Conservation (phyloP, 35 echinoderm and acorn worm species). For the Chiridota heheva region DNA sequence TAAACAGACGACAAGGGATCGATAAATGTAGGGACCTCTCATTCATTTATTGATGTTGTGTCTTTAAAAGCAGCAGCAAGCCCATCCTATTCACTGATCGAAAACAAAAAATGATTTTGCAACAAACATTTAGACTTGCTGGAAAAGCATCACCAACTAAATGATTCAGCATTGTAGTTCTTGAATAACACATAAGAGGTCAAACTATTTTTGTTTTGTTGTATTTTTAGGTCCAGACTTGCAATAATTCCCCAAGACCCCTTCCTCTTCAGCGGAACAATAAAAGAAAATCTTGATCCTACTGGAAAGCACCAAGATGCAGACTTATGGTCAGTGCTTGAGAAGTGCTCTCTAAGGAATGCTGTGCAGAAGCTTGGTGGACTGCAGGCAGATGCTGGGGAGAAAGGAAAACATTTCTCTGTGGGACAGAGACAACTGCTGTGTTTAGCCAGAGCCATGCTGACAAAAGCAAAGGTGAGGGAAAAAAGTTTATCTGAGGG, state of each 20-base stretch:
- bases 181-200: too few relatives aligned
- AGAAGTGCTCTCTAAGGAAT: slow-evolving; percentile 52
- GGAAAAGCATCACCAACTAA: too few relatives aligned
- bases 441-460: slow-evolving; percentile 72
- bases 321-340: slow-evolving; percentile 58
- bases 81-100: too few relatives aligned
- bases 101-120: too few relatives aligned
- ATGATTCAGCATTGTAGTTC: too few relatives aligned
- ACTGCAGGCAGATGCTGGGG: slow-evolving; percentile 55
- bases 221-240: slow-evolving; percentile 50
- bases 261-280: slow-evolving; percentile 66
- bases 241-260: slow-evolving; percentile 79
- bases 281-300: slow-evolving; percentile 74
- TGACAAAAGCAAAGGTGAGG: slow-evolving; percentile 74
- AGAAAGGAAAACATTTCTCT: slow-evolving; percentile 64
- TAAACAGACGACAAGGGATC: too few relatives aligned
- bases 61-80: too few relatives aligned
- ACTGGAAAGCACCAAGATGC: slow-evolving; percentile 32
- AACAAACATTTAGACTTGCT: too few relatives aligned
- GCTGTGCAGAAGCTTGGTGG: slow-evolving; percentile 60
- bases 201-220: too few relatives aligned
- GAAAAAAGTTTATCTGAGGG: too few relatives aligned
- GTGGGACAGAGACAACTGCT: slow-evolving; percentile 71
- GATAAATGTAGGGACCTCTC: too few relatives aligned
- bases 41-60: too few relatives aligned